These are phyloP conservation scores for human (Homo sapiens) DNA, from an alignment of 2,113 vertebrate genomes.

Conservation along the genomic window DNA sequence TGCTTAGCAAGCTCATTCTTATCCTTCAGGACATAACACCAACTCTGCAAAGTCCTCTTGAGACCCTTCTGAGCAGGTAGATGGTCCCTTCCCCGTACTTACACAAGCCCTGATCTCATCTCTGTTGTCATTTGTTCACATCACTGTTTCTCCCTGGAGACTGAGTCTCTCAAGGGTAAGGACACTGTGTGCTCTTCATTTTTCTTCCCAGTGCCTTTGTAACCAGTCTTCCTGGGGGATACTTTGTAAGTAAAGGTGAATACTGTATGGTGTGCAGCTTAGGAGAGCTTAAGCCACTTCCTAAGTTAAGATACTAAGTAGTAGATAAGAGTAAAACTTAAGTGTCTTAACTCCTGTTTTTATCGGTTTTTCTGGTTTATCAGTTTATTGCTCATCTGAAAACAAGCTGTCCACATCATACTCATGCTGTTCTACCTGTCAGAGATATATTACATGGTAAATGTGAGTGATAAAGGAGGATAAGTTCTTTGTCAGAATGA, in stretches of 20 bases:
- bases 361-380: not conserved
- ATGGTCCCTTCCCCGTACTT: not conserved
- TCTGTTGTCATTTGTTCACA: not conserved
- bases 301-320: not conserved
- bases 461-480: not conserved
- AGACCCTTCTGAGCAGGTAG: not conserved
- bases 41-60: not conserved
- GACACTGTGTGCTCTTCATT: not conserved
- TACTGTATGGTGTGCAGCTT: fast-evolving
- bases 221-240: not conserved
- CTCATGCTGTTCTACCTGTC: not conserved
- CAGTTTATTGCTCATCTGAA: not conserved
- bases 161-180: not conserved
- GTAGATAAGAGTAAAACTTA: not conserved
- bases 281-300: not conserved
- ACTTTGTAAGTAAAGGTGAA: not conserved
- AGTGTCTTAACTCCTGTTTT: not conserved
- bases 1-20: not conserved
- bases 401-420: not conserved
- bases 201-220: not conserved
- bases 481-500: not conserved
- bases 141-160: no score
- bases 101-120: not conserved
- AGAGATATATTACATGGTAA: not conserved
- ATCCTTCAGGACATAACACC: not conserved